phyloP scores from a whole-genome alignment of 2,888 invertebrate species.

The Argyra leucocephala region DNA sequence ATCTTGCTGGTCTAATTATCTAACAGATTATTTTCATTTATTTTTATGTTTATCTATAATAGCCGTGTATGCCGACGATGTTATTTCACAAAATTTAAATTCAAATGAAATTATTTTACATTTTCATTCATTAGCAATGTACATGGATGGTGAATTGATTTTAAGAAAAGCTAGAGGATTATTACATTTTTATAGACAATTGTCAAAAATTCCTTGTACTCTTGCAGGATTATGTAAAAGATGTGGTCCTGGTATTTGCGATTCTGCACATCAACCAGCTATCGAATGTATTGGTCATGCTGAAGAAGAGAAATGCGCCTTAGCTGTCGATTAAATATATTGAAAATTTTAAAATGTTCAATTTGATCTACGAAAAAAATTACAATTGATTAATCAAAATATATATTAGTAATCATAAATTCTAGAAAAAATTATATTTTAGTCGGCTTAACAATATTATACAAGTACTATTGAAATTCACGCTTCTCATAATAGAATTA shows the following conservation, averaged over 20 bases:
- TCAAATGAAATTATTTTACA: constrained; percentile 92
- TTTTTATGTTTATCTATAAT: constrained; percentile 90
- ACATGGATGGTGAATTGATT: constrained; percentile 89
- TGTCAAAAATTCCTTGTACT: constrained; percentile 80
- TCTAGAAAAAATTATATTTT: too few species aligned
- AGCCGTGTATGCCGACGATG: constrained; percentile 84
- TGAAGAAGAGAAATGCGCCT: constrained; percentile 48
- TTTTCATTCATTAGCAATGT: constrained; percentile 94
- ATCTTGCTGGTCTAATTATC: constrained; percentile 93
- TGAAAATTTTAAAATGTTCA: neutral
- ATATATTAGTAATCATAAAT: too few species aligned
- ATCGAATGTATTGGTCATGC: constrained; percentile 72
- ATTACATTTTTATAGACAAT: constrained; percentile 79
- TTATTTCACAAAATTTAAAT: constrained; percentile 81
- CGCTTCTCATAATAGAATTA: too few species aligned
- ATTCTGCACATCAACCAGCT: constrained; percentile 79
- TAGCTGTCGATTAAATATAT: constrained; percentile 38
- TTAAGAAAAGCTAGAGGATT: constrained; percentile 85
- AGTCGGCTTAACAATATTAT: too few species aligned
- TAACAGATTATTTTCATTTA: constrained; percentile 91
- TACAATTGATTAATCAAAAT: too few species aligned
- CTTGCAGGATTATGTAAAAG: constrained; percentile 77
- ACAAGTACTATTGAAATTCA: too few species aligned
- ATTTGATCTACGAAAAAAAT: too few species aligned
- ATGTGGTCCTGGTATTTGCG: constrained; percentile 91